Percentiles rank a stretch among this genome's conserved stretches.
Evolutionary conservation across 2,888 invertebrate species (phyloP).

Genomic region (Glaucopsyche alexis): DNA sequence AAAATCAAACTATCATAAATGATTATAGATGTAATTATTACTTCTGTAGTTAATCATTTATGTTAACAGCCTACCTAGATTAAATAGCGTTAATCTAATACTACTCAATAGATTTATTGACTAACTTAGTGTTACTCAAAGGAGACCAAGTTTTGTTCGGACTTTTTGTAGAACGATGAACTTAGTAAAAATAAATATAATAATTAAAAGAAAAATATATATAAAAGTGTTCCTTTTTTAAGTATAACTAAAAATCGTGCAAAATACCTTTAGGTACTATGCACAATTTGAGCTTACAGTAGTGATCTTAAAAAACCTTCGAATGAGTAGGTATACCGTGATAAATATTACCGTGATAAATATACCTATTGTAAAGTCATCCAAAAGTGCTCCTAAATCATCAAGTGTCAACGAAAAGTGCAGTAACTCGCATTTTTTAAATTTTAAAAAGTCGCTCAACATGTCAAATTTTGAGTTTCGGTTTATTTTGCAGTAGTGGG

Average conservation of each 20-base stretch:
- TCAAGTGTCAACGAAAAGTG: neutral
- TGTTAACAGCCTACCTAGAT: neutral
- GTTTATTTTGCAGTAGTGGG: conserved; percentile 21
- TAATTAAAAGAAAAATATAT: no score
- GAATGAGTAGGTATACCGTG: no score
- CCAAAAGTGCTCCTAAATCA: neutral
- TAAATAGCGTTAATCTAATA: neutral
- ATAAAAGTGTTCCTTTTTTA: no score
- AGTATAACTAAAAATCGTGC: no score
- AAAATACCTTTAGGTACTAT: neutral
- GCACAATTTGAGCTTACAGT: no score
- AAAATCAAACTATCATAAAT: conserved; percentile 9
- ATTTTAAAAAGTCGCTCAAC: neutral
- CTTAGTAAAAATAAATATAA: no score
- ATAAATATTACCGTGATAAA: no score
- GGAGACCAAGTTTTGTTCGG: no score
- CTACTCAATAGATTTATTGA: neutral
- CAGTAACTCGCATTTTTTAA: neutral
- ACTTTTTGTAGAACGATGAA: no score
- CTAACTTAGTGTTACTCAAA: neutral
- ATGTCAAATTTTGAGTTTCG: no score
- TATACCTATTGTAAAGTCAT: no score
- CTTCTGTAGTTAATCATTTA: neutral
- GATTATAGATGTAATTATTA: neutral
- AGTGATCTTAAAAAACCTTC: no score